phyloP scores from a whole-genome alignment of 1,140 invertebrate genomes.

The Trachymyrmex cornetzi region DNA sequence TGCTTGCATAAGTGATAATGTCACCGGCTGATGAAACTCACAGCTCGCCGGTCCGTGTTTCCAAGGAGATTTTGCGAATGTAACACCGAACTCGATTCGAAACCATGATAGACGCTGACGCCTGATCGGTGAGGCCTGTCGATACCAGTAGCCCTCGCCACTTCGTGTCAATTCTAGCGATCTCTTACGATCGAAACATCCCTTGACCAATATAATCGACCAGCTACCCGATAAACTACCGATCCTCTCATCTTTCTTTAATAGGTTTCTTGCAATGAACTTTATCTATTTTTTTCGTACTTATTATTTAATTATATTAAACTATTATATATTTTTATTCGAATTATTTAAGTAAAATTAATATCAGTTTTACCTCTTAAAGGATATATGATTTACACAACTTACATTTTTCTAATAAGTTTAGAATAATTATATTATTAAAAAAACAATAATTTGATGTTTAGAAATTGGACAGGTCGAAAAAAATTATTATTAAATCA shows the following conservation, averaged over 20 bases:
- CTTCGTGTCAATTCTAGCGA: constrained; percentile 59
- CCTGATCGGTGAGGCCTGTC: constrained; percentile 48
- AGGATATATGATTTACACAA: background rate
- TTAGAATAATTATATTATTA: background rate
- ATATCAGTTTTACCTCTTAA: background rate
- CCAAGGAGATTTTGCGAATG: constrained; percentile 46
- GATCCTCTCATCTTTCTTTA: background rate
- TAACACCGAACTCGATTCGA: constrained; percentile 35
- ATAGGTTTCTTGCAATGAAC: background rate
- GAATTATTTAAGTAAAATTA: background rate
- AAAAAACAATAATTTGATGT: background rate
- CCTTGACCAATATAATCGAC: constrained; percentile 16
- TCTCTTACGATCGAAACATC: constrained; percentile 39
- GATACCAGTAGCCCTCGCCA: constrained; percentile 60
- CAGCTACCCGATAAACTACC: background rate
- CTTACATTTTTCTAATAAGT: background rate
- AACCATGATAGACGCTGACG: constrained; percentile 51
- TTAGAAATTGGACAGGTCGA: background rate
- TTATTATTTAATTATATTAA: background rate
- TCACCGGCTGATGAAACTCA: background rate
- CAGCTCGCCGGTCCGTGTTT: background rate
- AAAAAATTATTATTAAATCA: background rate
- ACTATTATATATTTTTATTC: background rate
- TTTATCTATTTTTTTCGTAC: background rate
- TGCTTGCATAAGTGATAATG: constrained; percentile 34